A percentile compares a stretch with the other conserved stretches of the same genome.
phyloP scores from a whole-genome alignment of 1,140 invertebrate species.

The Aphelenchoides besseyi region DNA sequence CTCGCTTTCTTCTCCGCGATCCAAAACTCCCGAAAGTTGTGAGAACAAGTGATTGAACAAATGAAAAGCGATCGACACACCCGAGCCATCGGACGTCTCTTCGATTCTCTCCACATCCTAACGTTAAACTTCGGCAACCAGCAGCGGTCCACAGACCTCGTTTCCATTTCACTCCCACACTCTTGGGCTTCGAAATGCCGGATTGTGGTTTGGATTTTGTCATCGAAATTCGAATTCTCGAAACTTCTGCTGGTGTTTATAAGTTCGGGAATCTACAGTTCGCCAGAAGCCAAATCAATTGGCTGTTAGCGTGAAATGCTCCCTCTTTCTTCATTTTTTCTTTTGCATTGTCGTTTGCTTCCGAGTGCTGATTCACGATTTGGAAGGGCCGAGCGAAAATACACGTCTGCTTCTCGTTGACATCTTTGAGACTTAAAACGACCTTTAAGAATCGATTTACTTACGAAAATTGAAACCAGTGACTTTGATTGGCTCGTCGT shows the following conservation, averaged over 20 bases:
- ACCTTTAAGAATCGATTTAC: background rate
- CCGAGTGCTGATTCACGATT: background rate
- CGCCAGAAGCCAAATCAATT: background rate
- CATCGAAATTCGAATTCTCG: too few relatives aligned
- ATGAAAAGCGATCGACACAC: too few relatives aligned
- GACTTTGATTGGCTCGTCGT: background rate
- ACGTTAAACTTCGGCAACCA: too few relatives aligned
- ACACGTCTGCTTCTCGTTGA: background rate
- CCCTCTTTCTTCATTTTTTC: background rate
- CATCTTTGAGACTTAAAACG: background rate
- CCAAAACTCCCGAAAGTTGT: too few relatives aligned
- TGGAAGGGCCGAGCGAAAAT: background rate
- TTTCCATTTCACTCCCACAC: background rate
- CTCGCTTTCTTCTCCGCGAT: too few relatives aligned
- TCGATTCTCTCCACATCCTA: too few relatives aligned
- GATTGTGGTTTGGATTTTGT: background rate
- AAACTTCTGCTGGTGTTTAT: background rate
- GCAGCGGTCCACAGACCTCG: too few relatives aligned
- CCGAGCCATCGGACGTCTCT: too few relatives aligned
- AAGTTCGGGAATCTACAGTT: background rate
- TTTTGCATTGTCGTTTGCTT: slow-evolving; percentile 1
- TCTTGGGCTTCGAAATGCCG: background rate
- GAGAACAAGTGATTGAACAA: too few relatives aligned
- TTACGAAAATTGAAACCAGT: background rate
- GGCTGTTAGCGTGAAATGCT: background rate